Evolutionary conservation across 1,140 invertebrate species (phyloP), one percentile per base, ranked within the genome.

Genomic region (Pinna nobilis): DNA sequence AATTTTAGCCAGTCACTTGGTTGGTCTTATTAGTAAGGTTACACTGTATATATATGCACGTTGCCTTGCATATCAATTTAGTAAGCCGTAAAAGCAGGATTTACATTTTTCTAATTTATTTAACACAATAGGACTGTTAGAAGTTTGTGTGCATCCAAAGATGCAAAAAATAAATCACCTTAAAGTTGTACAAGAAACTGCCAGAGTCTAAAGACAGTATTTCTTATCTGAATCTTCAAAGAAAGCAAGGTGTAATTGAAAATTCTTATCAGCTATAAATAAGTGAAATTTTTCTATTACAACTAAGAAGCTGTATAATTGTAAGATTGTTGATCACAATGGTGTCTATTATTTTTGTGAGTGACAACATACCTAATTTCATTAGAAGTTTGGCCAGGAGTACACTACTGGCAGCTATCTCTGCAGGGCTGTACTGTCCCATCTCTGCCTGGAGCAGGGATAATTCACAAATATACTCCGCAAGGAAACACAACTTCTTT

Each of bases 401-500:
- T 20, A 88, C 79, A 61, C 79, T 83, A 63, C 83, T 80, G 15
- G 86, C 82, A 25, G 86, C 87, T 25, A 86, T 80, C 55, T 84
- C 80, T 20, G 84, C 81, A 30, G 83, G 79, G 53, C 82, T 84
- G 69, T 85, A 88, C 51, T 80, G 77, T 9, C 85, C 84, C 78
- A 88, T 83, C 57, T 88, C 84, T n/a, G 86, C 78, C 57, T 88
- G 85, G 15, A 88, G 81, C 18, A 87, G 60, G 53, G 79, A 81
- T 55, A 88, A 69, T 67, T 88, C 87, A 73, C 83, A 84, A 15
- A 88, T 80, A 57, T 88, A 88, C 55, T 88, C 84, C 3, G 85
- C 67, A 32, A 88, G 71, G 59, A 67, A 81, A 32, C 76, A 70
- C 25, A 76, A 70, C 7, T 78, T 69, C 9, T 53, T 53, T 33